phyloP scores from a whole-genome alignment of 1,140 invertebrate species.

The Pristionchus pacificus region DNA sequence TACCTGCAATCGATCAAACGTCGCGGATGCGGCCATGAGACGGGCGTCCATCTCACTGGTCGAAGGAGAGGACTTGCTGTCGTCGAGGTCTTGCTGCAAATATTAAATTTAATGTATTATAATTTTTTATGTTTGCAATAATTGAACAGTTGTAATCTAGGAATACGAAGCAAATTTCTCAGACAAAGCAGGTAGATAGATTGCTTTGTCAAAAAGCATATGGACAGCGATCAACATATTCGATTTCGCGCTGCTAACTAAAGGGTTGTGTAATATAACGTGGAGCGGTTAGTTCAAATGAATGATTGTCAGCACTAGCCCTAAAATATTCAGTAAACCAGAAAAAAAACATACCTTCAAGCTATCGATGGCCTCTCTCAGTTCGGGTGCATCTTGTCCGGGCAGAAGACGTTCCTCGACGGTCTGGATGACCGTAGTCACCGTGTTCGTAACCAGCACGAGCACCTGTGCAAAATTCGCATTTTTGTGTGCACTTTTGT shows the following conservation, averaged over 20 bases:
- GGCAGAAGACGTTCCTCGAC: constrained; percentile 31
- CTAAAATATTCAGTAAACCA: too few species aligned
- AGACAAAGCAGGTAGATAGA: too few species aligned
- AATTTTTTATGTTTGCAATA: too few species aligned
- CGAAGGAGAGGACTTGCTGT: neutral
- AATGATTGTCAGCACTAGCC: too few species aligned
- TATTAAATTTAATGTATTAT: too few species aligned
- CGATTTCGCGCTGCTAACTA: too few species aligned
- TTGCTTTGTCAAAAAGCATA: too few species aligned
- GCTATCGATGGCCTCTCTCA: neutral
- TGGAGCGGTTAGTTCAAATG: too few species aligned
- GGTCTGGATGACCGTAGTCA: constrained; percentile 35
- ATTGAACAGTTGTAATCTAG: too few species aligned
- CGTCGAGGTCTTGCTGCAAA: neutral
- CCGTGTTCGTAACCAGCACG: constrained; percentile 33
- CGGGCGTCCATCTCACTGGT: neutral
- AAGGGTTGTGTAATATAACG: too few species aligned
- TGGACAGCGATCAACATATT: too few species aligned
- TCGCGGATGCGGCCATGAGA: neutral
- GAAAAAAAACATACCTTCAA: neutral
- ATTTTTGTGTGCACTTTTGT: neutral
- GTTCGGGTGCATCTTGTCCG: neutral
- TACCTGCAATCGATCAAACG: neutral
- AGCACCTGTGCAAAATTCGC: constrained; percentile 7
- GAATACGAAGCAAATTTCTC: too few species aligned